phyloP scores from a whole-genome alignment of 2,797 vertebrate genomes.

The Pampus argenteus region DNA sequence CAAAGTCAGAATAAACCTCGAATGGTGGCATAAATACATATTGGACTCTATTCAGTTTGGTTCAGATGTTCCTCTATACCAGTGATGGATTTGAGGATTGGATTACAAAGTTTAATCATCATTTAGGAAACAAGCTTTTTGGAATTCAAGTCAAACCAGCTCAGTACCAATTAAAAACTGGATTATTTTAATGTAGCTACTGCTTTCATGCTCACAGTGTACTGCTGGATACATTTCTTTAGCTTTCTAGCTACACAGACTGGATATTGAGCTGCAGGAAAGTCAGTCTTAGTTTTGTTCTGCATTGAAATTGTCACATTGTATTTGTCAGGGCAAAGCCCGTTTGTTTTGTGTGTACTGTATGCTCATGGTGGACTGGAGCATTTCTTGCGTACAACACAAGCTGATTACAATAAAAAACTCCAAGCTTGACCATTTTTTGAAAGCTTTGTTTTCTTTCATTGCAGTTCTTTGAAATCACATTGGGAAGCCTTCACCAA shows the following conservation, averaged over 20 bases:
- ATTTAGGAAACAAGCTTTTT: slow-evolving; percentile 16
- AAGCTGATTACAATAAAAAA: slow-evolving; percentile 51
- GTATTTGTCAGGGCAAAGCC: neutral
- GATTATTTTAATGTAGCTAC: neutral
- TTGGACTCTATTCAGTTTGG: neutral
- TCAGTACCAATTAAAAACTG: neutral
- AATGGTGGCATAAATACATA: neutral
- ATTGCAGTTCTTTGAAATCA: neutral
- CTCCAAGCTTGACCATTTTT: neutral
- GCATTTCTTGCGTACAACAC: slow-evolving; percentile 33
- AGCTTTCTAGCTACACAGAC: neutral
- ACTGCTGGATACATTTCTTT: slow-evolving; percentile 5
- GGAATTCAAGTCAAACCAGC: slow-evolving; percentile 3
- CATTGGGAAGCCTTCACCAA: neutral
- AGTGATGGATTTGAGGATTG: neutral
- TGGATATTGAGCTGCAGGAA: slow-evolving; percentile 7
- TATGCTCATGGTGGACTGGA: slow-evolving; percentile 27
- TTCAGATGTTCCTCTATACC: neutral
- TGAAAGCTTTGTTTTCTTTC: neutral
- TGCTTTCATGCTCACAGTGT: slow-evolving; percentile 13
- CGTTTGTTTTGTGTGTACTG: slow-evolving; percentile 31
- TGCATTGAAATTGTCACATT: neutral
- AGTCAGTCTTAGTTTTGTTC: slow-evolving; percentile 6
- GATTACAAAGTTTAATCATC: neutral
- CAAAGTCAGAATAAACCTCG: neutral